phyloP scores from a whole-genome alignment of 2,888 invertebrate species.

The Ypsolopha scabrella region DNA sequence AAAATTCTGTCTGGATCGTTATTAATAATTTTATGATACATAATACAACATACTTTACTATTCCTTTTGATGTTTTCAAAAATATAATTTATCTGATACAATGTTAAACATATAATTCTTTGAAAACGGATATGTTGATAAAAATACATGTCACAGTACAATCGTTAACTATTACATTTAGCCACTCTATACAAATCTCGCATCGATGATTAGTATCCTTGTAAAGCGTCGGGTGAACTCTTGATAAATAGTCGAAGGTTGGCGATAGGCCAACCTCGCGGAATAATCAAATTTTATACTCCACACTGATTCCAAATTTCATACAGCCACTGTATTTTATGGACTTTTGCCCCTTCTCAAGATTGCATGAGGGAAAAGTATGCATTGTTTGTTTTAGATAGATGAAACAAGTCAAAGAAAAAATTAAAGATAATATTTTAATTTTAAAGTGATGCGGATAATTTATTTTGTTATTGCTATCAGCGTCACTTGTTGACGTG shows the following conservation, averaged over 20 bases:
- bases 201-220: slow-evolving; percentile 64
- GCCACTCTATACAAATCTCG: slow-evolving; percentile 32
- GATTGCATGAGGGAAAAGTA: slow-evolving; percentile 48
- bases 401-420: slow-evolving; percentile 18
- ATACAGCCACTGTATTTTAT: slow-evolving; percentile 57
- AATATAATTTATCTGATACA: too few relatives aligned
- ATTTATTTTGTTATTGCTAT: neutral
- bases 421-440: neutral
- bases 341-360: slow-evolving; percentile 63
- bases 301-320: slow-evolving; percentile 36
- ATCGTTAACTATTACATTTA: neutral
- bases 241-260: slow-evolving; percentile 64
- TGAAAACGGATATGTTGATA: too few relatives aligned
- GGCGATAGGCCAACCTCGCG: slow-evolving; percentile 69
- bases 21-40: too few relatives aligned
- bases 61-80: too few relatives aligned
- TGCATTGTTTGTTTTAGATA: slow-evolving; percentile 54
- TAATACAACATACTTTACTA: too few relatives aligned
- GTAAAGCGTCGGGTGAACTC: slow-evolving; percentile 53
- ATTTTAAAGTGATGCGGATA: neutral
- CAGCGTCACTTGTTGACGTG: slow-evolving; percentile 15
- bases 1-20: too few relatives aligned
- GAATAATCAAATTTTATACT: slow-evolving; percentile 67
- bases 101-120: too few relatives aligned
- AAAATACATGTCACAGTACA: neutral